Evolutionary conservation across 2,888 invertebrate species (phyloP), one percentile per base, ranked within the genome.

Genomic region (Eupithecia insigniata): DNA sequence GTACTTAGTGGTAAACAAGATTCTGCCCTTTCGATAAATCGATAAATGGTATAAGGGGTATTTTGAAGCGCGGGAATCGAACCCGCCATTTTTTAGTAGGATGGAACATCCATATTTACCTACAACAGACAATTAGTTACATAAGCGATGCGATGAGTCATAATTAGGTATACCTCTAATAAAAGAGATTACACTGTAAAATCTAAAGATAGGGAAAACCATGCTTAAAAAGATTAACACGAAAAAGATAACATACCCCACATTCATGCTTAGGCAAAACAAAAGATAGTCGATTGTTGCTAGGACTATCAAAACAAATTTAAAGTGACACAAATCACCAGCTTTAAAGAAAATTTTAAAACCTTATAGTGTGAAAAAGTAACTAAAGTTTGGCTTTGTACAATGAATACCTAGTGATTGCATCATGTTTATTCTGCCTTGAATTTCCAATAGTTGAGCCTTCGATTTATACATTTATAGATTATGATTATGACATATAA

Each of bases 31-130:
- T 8, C 8, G 10, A 34, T 16, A 18, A 7, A 36, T 36, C 36
- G 39, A 39, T 16, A 14, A 14, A 16, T 16, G 16, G 16, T 39
- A 2, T 39, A 39, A 5, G 16, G 5, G 18, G 46, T n/a, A 46
- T 46, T 22, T 51, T 28, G 26, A 2, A 12, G 8, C 7, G 60
- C 26, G 7, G 51, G 69, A 69, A 62, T 69, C 46, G 69, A 62
- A 69, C 46, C 62, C 55, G 30, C n/a, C 18, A 60, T 60, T 18
- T 30, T 60, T 18, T 18, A 30, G 28, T 28, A 26, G n/a, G 12
- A 30, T 60, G 3, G 10, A 28, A 18, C 60, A 10, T 22, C 1
- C 18, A 46, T 46, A 18, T n/a, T 39, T 39, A 39, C 16, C 43
- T 18, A 10, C 46, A 8, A 51, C 51, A 51, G 55, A 26, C 22